Conservation (phyloP, 2,797 vertebrate species). For the Bovichtus variegatus region DNA sequence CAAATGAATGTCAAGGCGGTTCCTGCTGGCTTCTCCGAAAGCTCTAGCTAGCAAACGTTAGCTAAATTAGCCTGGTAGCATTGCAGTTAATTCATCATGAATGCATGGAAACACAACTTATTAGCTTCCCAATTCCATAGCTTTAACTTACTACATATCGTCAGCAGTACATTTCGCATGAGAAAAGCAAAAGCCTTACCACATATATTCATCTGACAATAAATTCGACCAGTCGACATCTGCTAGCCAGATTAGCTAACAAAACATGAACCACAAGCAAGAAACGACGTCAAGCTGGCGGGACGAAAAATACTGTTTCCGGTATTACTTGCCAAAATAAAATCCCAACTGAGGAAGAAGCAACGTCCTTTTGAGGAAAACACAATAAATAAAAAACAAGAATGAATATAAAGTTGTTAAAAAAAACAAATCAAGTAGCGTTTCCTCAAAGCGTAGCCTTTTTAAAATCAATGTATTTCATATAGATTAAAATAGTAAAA, state of each 20-base stretch:
- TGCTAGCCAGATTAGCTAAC: constrained; percentile 81
- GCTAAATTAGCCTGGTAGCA: constrained; percentile 57
- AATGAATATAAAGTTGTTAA: background rate
- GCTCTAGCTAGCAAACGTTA: constrained; percentile 66
- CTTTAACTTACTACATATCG: background rate
- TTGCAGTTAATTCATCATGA: constrained; percentile 59
- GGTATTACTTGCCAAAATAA: constrained; percentile 63
- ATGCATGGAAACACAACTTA: constrained; percentile 37
- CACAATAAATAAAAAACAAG: background rate
- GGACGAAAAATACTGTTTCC: constrained; percentile 39
- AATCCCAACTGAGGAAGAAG: background rate
- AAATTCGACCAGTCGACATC: constrained; percentile 71
- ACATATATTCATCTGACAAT: constrained; percentile 73
- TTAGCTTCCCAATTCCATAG: background rate
- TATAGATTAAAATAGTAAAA: background rate
- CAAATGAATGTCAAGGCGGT: constrained; percentile 41
- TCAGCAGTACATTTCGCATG: background rate
- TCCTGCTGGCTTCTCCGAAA: constrained; percentile 44
- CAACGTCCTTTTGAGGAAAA: background rate
- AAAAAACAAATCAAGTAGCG: background rate
- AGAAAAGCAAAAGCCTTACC: constrained; percentile 72
- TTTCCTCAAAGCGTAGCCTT: background rate
- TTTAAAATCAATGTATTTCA: background rate
- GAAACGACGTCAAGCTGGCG: constrained; percentile 40
- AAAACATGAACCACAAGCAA: constrained; percentile 73